phyloP scores from a whole-genome alignment of 2,113 vertebrate genomes.

The Rhinichthys klamathensis region DNA sequence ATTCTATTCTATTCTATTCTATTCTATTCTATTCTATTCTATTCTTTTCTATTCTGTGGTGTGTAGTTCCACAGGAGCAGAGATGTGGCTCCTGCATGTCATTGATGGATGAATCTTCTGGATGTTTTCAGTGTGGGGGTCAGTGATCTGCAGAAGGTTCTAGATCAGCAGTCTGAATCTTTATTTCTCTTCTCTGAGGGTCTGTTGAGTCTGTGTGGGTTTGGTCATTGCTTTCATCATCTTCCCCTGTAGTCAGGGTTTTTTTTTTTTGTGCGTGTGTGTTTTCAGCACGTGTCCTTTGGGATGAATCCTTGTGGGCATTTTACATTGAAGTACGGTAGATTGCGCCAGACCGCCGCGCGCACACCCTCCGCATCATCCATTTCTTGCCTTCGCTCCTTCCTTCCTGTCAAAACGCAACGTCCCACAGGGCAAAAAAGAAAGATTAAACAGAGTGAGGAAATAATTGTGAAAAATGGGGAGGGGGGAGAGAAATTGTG shows the following conservation, averaged over 20 bases:
- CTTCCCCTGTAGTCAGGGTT: background rate
- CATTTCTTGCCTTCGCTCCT: constrained; percentile 18
- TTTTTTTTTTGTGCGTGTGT: constrained; percentile 49
- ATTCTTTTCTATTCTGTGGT: background rate
- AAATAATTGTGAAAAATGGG: constrained; percentile 61
- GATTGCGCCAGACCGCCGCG: constrained; percentile 67
- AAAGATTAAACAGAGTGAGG: constrained; percentile 65
- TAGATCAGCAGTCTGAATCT: constrained; percentile 28
- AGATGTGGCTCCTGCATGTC: background rate
- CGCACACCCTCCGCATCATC: constrained; percentile 13
- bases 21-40: background rate
- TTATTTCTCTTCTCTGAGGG: background rate
- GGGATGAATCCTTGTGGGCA: constrained; percentile 61
- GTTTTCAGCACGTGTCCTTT: constrained; percentile 50
- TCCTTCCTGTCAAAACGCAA: constrained; percentile 52
- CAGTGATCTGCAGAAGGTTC: constrained; percentile 20
- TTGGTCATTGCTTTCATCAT: constrained; percentile 1
- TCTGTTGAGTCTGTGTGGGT: constrained; percentile 19
- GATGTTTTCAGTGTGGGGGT: background rate
- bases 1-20: background rate
- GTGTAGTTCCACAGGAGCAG: background rate
- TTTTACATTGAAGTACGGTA: constrained; percentile 72
- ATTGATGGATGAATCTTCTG: constrained; percentile 10
- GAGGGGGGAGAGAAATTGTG: constrained; percentile 39
- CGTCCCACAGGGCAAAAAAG: constrained; percentile 55